A percentile compares a stretch with the other conserved stretches of the same genome.
Conservation (phyloP, 2,113 vertebrate genomes). For the Barbus barbus region DNA sequence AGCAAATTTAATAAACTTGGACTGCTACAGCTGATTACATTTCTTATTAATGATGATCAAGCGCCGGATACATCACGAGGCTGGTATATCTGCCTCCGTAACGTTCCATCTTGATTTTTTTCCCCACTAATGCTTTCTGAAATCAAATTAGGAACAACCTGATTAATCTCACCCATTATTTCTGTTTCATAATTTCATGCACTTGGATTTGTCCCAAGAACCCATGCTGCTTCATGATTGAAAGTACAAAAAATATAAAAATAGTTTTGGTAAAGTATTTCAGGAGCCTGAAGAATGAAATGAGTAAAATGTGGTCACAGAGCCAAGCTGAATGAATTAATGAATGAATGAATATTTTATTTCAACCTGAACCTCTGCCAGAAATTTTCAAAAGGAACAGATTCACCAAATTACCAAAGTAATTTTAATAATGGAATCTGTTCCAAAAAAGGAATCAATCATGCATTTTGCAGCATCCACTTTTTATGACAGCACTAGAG, state of each 20-base stretch:
- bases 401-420: conserved; percentile 39
- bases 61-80: background rate
- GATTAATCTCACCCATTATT: conserved; percentile 37
- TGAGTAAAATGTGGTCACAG: conserved; percentile 5
- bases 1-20: conserved; percentile 40
- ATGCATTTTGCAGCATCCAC: background rate
- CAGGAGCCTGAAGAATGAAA: conserved; percentile 1
- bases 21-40: conserved; percentile 22
- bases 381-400: conserved; percentile 9
- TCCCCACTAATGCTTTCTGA: conserved; percentile 34
- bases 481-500: background rate
- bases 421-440: conserved; percentile 40
- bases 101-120: conserved; percentile 29
- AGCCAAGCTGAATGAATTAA: conserved; percentile 35
- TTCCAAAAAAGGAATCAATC: conserved; percentile 5
- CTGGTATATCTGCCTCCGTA: background rate
- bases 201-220: background rate
- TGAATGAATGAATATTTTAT: background rate
- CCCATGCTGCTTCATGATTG: conserved; percentile 16
- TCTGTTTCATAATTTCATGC: conserved; percentile 34
- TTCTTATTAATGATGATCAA: conserved; percentile 40
- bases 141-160: conserved; percentile 40
- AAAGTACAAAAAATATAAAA: conserved; percentile 4
- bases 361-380: conserved; percentile 10
- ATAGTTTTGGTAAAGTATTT: conserved; percentile 24